Conservation (phyloP, 2,797 vertebrate species). For the Chiroxiphia lanceolata region DNA sequence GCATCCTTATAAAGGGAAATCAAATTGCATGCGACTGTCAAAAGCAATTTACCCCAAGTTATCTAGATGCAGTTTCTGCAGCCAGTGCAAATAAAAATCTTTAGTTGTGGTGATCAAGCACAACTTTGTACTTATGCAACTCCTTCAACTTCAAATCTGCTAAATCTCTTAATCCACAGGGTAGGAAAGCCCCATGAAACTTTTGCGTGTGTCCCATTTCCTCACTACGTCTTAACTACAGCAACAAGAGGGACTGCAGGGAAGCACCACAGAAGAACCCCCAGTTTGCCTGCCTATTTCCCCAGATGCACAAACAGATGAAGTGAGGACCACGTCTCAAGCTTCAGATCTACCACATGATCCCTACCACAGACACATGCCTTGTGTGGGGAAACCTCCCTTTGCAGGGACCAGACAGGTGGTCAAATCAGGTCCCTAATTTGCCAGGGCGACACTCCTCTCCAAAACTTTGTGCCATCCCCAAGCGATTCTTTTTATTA, state of each 20-base stretch:
- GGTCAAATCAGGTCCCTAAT: not conserved
- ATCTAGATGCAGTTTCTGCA: slow-evolving; percentile 20
- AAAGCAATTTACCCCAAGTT: slow-evolving; percentile 40
- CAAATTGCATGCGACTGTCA: slow-evolving; percentile 23
- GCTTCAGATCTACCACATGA: not conserved
- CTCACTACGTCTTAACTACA: not conserved
- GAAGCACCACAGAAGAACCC: not conserved
- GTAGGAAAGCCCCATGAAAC: not conserved
- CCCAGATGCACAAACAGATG: not conserved
- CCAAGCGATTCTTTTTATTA: slow-evolving; percentile 5
- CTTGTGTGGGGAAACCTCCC: not conserved
- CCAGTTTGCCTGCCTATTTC: not conserved
- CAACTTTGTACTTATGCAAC: not conserved
- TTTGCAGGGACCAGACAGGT: rapidly evolving
- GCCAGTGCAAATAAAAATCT: slow-evolving; percentile 6
- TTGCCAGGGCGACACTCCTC: not conserved
- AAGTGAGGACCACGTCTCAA: not conserved
- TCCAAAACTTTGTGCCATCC: not conserved
- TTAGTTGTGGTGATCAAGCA: not conserved
- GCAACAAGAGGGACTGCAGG: not conserved
- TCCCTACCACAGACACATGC: not conserved
- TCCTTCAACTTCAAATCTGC: slow-evolving; percentile 6
- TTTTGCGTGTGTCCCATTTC: not conserved
- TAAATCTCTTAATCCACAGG: not conserved
- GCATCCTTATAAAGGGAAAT: not conserved